Percentiles rank a stretch among this genome's conserved stretches.
phyloP scores from a whole-genome alignment of 2,888 invertebrate species.

The Hirtodrosophila histrioides region DNA sequence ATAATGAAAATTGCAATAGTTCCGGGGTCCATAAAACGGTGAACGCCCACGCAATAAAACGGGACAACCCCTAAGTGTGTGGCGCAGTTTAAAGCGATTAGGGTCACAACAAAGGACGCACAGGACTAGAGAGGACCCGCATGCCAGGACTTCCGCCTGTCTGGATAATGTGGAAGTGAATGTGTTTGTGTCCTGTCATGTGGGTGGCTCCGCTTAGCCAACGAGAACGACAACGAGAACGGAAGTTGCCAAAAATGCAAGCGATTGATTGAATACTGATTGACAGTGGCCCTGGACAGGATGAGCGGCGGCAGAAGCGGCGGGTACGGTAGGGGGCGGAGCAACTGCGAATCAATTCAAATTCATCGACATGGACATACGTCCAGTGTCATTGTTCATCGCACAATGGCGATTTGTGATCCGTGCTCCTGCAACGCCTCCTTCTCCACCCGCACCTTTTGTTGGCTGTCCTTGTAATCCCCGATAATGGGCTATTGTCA shows the following conservation, averaged over 20 bases:
- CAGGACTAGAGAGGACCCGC: constrained; percentile 54
- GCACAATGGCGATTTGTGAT: constrained; percentile 63
- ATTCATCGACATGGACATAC: constrained; percentile 56
- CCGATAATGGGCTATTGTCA: constrained; percentile 74
- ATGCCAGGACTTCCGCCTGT: constrained; percentile 63
- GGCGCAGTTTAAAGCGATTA: constrained; percentile 75
- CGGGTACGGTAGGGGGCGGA: constrained; percentile 4
- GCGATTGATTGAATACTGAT: constrained; percentile 73
- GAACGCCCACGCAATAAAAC: constrained; percentile 72
- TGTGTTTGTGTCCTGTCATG: constrained; percentile 42
- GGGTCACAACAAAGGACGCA: constrained; percentile 64
- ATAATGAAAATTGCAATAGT: constrained; percentile 64
- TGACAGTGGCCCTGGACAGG: constrained; percentile 51
- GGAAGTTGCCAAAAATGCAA: constrained; percentile 74
- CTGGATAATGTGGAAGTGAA: constrained; percentile 26
- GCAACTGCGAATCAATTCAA: constrained; percentile 67
- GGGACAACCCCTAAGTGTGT: constrained; percentile 59
- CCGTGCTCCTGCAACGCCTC: constrained; percentile 7
- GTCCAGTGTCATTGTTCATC: constrained; percentile 54
- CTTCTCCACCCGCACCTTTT: neutral
- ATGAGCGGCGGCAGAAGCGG: constrained; percentile 1
- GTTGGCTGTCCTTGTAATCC: constrained; percentile 61
- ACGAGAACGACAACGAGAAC: constrained; percentile 36
- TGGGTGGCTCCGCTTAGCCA: constrained; percentile 46
- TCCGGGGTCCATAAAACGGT: constrained; percentile 65